phyloP scores from a whole-genome alignment of 1,140 invertebrate species.

The Cylas formicarius region DNA sequence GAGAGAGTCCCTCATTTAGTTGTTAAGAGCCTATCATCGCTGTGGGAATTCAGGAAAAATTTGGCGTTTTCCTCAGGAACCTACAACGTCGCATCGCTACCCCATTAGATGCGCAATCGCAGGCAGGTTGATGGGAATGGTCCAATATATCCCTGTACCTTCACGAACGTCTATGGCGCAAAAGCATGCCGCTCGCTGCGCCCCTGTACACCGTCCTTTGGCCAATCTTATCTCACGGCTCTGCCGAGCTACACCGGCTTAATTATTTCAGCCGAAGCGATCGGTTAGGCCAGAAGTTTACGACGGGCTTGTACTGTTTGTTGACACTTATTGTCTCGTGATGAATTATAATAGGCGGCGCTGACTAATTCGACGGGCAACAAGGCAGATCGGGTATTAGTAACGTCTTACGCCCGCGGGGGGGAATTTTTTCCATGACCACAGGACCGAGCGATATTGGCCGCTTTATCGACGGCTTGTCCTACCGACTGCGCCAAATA shows the following conservation, averaged over 20 bases:
- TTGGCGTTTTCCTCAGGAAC: no score
- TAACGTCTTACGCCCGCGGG: constrained; percentile 9
- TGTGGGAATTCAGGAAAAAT: no score
- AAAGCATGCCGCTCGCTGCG: not conserved
- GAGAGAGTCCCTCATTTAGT: no score
- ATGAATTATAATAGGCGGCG: constrained; percentile 17
- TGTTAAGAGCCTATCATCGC: no score
- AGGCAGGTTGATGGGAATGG: no score
- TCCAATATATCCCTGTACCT: no score
- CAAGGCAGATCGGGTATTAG: constrained; percentile 8
- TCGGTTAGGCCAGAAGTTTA: constrained; percentile 20
- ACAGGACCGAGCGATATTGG: constrained; percentile 10
- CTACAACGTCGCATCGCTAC: no score
- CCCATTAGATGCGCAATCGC: no score
- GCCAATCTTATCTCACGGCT: constrained; percentile 13
- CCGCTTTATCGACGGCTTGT: no score
- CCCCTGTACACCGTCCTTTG: not conserved
- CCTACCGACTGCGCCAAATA: no score
- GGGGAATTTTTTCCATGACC: constrained; percentile 6
- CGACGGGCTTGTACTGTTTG: constrained; percentile 15
- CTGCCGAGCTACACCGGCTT: constrained; percentile 15
- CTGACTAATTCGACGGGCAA: constrained; percentile 19
- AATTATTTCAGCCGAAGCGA: constrained; percentile 17
- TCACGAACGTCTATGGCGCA: not conserved
- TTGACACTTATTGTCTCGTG: constrained; percentile 23